phyloP scores from a whole-genome alignment of 2,888 invertebrate genomes.

The Zygothrica quintamaculata region DNA sequence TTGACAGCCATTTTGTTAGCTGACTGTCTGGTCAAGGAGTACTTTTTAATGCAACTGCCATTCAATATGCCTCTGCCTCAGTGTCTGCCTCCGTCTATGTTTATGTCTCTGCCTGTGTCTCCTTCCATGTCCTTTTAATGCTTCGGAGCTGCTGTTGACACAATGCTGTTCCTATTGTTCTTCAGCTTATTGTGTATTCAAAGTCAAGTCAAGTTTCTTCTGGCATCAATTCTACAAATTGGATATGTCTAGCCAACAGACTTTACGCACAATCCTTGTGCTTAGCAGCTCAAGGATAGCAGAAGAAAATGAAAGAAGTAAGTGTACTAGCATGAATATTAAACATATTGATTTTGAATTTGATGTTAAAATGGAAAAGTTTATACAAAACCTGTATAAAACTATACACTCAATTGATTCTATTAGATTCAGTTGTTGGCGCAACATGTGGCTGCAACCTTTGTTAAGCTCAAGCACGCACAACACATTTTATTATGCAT shows the following conservation, averaged over 20 bases:
- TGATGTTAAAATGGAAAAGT: no score
- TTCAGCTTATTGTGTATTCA: conserved; percentile 63
- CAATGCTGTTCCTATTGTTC: conserved; percentile 51
- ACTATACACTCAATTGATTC: no score
- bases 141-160: conserved; percentile 31
- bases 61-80: no score
- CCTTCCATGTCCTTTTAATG: conserved; percentile 11
- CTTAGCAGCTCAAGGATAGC: no score
- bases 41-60: conserved; percentile 38
- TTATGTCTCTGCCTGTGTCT: conserved; percentile 23
- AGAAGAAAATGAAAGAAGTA: no score
- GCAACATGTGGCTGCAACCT: conserved; percentile 31
- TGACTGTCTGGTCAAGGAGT: conserved; percentile 30
- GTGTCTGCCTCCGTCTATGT: neutral
- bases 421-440: no score
- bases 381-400: no score
- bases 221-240: conserved; percentile 51
- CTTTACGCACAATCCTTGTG: conserved; percentile 10
- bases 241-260: conserved; percentile 32
- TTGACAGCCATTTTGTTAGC: conserved; percentile 57
- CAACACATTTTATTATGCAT: conserved; percentile 52
- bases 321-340: neutral
- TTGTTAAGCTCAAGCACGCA: conserved; percentile 29
- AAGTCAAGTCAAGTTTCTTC: conserved; percentile 36
- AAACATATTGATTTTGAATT: no score